Evolutionary conservation across 2,888 invertebrate species (phyloP), one percentile per base, ranked within the genome.

Genomic region (Agonopterix heracliana): DNA sequence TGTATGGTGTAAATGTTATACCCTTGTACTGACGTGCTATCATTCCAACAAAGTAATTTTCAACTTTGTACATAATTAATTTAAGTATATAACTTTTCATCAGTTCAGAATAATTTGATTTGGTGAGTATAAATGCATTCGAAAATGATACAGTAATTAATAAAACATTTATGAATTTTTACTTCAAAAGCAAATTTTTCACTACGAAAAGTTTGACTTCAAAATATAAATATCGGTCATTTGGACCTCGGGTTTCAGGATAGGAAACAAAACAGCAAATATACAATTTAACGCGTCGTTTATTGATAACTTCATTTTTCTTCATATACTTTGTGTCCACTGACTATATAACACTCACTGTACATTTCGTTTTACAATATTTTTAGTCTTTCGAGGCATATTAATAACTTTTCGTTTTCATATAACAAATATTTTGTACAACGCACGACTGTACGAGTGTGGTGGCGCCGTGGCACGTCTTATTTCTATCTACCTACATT

Each of bases 341-440:
- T 88, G 89, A 88, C 87, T 89, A 89, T 85, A 84, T 87, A 88
- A 89, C 88, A 89, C 87, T 87, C 88, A 88, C 89, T 89, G 88
- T 87, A 87, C 88, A 88, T 81, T 83, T 85, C 72, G 85, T 86
- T 82, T 83, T 85, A 88, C 86, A 89, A 86, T 87, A 85, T 79
- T 26, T 26, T 85, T 75, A 86, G 87, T 87, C 83, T 86, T 87
- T 83, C 79, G 77, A 78, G 81, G 73, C 69, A 78, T 81, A 26
- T 26, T 26, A 75, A 83, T 85, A 85, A 84, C 78, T 81, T 85
- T 68, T 80, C 80, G 78, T 78, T 76, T 82, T 71, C 66, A 81
- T 81, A 86, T 88, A 86, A 87, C 87, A 88, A 87, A 85, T 83
- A 83, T 82, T 84, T 87, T 89, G 88, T 89, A 89, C 88, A 89